A percentile compares a stretch with the other conserved stretches of the same genome.
Conservation (phyloP, 2,888 invertebrate genomes). For the Escarpia spicata region DNA sequence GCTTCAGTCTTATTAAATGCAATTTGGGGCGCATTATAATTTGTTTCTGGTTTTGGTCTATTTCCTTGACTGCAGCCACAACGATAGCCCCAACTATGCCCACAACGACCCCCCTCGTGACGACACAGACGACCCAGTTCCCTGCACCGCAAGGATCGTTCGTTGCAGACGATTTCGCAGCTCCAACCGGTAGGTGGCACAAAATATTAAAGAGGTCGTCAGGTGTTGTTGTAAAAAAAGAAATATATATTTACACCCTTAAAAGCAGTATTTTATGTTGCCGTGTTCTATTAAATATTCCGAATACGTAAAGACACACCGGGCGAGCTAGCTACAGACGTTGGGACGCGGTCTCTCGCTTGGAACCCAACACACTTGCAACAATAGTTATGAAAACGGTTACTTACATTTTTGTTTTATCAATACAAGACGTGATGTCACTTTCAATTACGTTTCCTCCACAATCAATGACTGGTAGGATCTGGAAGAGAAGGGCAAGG, state of each 20-base stretch:
- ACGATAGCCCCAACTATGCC: not conserved
- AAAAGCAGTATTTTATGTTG: not conserved
- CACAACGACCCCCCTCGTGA: not conserved
- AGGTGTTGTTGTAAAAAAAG: not conserved
- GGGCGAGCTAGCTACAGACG: not conserved
- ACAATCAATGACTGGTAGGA: too few species aligned
- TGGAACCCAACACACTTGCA: not conserved
- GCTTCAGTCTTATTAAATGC: too few species aligned
- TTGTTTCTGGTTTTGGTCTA: not conserved
- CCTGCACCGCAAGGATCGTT: not conserved
- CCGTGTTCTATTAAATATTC: not conserved
- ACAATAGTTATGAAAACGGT: too few species aligned
- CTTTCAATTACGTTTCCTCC: too few species aligned
- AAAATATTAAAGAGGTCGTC: not conserved
- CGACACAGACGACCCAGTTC: not conserved
- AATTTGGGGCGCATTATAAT: too few species aligned
- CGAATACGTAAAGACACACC: not conserved
- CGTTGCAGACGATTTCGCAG: not conserved
- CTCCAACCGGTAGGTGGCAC: not conserved
- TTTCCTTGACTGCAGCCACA: not conserved
- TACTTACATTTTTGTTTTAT: too few species aligned
- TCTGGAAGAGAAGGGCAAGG: too few species aligned
- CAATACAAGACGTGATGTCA: too few species aligned
- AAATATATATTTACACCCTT: too few species aligned
- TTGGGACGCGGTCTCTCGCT: not conserved